Evolutionary conservation across 2,113 vertebrate species (phyloP), one percentile per base, ranked within the genome.

Genomic region (Myotis lucifugus): DNA sequence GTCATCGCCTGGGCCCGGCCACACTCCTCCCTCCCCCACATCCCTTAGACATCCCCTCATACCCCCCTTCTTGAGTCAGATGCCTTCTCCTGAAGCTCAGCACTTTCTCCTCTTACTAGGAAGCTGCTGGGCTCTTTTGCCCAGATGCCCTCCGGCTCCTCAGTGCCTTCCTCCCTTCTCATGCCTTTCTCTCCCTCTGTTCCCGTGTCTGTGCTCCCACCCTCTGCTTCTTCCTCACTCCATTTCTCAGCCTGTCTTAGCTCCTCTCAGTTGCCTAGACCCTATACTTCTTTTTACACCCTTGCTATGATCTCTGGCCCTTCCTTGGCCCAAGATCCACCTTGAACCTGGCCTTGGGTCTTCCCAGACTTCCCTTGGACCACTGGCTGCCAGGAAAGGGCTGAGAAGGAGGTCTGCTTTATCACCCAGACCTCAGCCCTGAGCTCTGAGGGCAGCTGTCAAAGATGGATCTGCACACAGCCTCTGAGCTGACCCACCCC

Each of bases 1-100:
- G 91, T 97, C 96, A 97, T 96, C 1, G 32, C 85, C 78, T 92
- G 78, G 91, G 88, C 89, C 23, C 48, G 56, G 90, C 91, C 84
- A 13, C 69, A 81, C 54, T 5, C 1, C 15, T 23, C 56, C 76
- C 73, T 69, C 76, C 88, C 85, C 90, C 79, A 42, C n/a, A 34
- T 67, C 67, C 70, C 69, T 17, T 10, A 92, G 88, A 82, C 74
- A n/a, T 54, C 61, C 56, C 59, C 67, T 82, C 79, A 83, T 72
- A 52, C 32, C 83, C 5, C 56, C 48, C 10, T 14, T 54, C 46
- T n/a, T 27, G 82, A 79, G 64, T 86, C 79, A 59, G 34, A 81
- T 0, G 23, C 82, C 70, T 85, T 84, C 77, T 95, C 82, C 56
- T 85, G 40, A 88, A 96, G 70, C 61, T 56, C 69, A 78, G 93